phyloP scores from a whole-genome alignment of 2,113 vertebrate species.

The Lonchura striata region DNA sequence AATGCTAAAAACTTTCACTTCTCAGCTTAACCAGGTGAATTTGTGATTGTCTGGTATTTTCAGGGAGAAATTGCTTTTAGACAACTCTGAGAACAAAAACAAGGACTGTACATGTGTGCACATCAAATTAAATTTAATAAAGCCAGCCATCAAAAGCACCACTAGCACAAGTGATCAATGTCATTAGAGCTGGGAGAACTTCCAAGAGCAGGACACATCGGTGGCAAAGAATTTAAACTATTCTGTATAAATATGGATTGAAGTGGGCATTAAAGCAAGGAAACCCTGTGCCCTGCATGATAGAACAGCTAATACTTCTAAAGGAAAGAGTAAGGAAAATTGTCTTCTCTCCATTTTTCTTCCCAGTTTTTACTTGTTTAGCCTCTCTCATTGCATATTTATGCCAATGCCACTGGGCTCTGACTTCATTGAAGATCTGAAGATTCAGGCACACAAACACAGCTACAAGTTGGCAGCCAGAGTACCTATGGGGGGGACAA shows the following conservation, averaged over 20 bases:
- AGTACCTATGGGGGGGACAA: rapidly evolving
- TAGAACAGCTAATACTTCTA: neutral
- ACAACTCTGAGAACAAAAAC: neutral
- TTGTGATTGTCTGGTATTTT: neutral
- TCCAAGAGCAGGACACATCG: neutral
- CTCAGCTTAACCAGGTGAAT: neutral
- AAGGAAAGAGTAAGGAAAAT: neutral
- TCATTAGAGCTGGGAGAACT: neutral
- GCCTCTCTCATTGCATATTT: neutral
- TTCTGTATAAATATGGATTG: neutral
- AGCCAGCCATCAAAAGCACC: neutral
- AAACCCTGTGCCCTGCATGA: neutral
- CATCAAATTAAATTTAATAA: neutral
- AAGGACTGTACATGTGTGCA: neutral
- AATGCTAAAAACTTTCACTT: neutral
- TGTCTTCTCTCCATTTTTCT: neutral
- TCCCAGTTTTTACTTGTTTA: neutral
- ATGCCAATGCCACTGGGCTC: neutral
- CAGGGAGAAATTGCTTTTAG: neutral
- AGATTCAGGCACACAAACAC: neutral
- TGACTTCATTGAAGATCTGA: neutral
- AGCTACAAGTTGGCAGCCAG: neutral
- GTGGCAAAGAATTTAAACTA: neutral
- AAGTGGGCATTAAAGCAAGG: neutral
- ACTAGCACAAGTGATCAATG: neutral